These are phyloP conservation scores for Antheraea mylitta DNA, from an alignment of 1,140 invertebrate species.

Conservation along the genomic window DNA sequence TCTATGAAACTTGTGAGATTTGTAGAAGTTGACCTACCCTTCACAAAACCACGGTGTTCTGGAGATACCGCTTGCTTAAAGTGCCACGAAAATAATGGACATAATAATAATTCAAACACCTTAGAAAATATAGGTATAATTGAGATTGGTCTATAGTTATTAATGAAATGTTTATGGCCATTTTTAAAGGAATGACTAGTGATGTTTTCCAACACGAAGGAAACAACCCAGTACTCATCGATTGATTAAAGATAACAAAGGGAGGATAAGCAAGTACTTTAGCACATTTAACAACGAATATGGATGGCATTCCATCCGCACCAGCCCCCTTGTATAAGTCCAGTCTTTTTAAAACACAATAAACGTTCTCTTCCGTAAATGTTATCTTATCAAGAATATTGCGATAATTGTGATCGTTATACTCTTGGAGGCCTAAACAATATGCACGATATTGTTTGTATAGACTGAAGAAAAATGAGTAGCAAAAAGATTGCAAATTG, in stretches of 20 bases:
- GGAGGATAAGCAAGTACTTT: background rate
- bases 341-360: too few relatives aligned
- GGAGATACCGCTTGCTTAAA: slow-evolving; percentile 3
- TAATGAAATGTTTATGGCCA: background rate
- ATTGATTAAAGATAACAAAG: slow-evolving; percentile 19
- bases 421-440: too few relatives aligned
- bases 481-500: slow-evolving; percentile 23
- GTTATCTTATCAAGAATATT: too few relatives aligned
- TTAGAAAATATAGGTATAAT: slow-evolving; percentile 14
- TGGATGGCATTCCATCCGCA: slow-evolving; percentile 11
- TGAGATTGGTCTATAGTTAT: slow-evolving; percentile 14
- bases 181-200: slow-evolving; percentile 11
- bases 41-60: slow-evolving; percentile 19
- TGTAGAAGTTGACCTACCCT: slow-evolving; percentile 7
- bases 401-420: too few relatives aligned
- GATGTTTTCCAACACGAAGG: slow-evolving; percentile 13
- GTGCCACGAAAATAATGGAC: slow-evolving; percentile 4
- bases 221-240: background rate
- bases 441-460: too few relatives aligned
- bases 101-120: too few relatives aligned
- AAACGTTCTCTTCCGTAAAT: too few relatives aligned
- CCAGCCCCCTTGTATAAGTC: slow-evolving; percentile 17
- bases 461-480: slow-evolving; percentile 16
- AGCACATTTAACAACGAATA: slow-evolving; percentile 9
- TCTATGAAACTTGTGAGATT: background rate